Base-by-base conservation (phyloP, 2,888 invertebrate species). In the Conchocele bisecta region DNA sequence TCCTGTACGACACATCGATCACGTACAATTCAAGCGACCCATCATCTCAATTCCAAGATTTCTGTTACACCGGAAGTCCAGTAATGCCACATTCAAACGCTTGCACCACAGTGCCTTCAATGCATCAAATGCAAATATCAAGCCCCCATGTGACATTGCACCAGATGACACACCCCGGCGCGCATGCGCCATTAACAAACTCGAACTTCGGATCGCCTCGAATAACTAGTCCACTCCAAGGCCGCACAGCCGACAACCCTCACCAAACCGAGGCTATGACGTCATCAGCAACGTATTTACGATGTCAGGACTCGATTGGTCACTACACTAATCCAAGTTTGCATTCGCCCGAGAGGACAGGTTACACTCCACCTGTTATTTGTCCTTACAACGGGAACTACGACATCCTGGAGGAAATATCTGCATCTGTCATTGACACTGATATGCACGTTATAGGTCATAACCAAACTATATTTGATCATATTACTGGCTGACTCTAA, bases 191-290 rank as follows among this genome's bases (percentile, higher is more conserved):
- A 11, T 46, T 72, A 20, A 61, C 61, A n/a, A n/a, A n/a, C n/a
- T 24, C 46, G n/a, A 59, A 58, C 17, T 75, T 67, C 35, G 68
- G 64, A 42, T 65, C 69, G 15, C 75, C 77, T 50, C 63, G 81
- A 39, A 76, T 81, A 9, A 72, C 74, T 39, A 83, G 83, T 39
- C 83, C 83, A 0, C 46, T 83, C 9, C 83, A 83, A 33, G 81
- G 78, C 9, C 70, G 68, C 48, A 79, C 83, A 0, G 74, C 81
- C 0, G 75, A 77, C 44, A 76, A 74, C 42, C 76, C 79, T 39
- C 75, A 79, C 15, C 83, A 79, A 31, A 57, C 75, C 35, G 83
- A 83, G 50, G 75, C 81, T 53, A 75, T 83, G 60, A 75, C 83
- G 57, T 83, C 83, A 56, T 74, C 82, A 66, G n/a, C n/a, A n/a